Evolutionary conservation across 2,113 vertebrate species (phyloP).

Genomic region (Pedionomus torquatus): DNA sequence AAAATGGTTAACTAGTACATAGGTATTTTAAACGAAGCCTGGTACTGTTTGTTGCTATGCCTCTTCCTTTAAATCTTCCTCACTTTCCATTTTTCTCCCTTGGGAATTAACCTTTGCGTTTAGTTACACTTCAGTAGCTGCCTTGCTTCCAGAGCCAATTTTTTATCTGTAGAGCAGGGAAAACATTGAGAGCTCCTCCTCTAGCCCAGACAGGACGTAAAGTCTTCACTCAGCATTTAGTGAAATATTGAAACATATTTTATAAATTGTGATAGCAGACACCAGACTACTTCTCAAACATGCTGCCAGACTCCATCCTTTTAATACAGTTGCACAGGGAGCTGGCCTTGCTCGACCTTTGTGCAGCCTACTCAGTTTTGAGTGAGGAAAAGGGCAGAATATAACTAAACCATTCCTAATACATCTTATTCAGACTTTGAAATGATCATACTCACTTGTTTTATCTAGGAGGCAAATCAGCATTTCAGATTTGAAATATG

Average conservation of each 20-base stretch:
- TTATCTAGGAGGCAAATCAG: not conserved
- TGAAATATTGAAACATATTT: not conserved
- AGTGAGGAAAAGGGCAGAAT: not conserved
- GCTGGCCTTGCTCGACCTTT: not conserved
- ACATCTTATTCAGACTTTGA: not conserved
- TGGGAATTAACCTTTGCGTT: slow-evolving; percentile 10
- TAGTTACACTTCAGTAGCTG: not conserved
- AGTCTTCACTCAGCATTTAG: not conserved
- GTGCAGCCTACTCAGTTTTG: not conserved
- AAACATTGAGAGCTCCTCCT: not conserved
- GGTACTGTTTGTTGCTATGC: not conserved
- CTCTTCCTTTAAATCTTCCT: not conserved
- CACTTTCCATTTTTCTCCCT: not conserved
- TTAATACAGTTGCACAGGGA: not conserved
- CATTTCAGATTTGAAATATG: not conserved
- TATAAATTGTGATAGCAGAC: not conserved
- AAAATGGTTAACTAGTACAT: not conserved
- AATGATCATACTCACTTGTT: not conserved
- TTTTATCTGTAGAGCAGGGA: not conserved
- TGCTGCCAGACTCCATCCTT: not conserved
- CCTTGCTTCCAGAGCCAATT: not conserved
- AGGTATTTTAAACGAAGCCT: not conserved
- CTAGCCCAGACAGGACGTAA: not conserved
- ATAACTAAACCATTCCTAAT: not conserved
- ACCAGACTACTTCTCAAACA: not conserved